These are phyloP conservation scores for Neodiprion lecontei DNA, from an alignment of 1,140 invertebrate genomes.

Conservation along the genomic window DNA sequence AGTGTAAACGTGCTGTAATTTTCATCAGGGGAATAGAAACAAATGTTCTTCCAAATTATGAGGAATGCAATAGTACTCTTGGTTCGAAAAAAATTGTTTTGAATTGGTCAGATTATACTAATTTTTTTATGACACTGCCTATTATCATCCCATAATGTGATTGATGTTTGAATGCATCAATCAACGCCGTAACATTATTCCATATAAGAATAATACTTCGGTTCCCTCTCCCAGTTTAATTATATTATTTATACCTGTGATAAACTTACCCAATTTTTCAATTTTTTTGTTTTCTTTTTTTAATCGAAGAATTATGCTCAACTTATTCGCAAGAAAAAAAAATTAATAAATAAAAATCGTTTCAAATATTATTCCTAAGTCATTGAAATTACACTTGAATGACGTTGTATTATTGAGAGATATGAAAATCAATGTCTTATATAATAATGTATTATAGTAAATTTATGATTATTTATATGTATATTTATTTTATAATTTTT, in stretches of 20 bases:
- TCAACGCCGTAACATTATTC: neutral
- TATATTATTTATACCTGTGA: slow-evolving; percentile 47
- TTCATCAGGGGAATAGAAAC: slow-evolving; percentile 26
- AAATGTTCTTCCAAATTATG: slow-evolving; percentile 46
- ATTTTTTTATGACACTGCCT: slow-evolving; percentile 44
- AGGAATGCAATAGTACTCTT: slow-evolving; percentile 35
- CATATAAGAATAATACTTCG: slow-evolving; percentile 29
- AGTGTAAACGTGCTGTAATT: slow-evolving; percentile 17
- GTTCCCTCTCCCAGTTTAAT: slow-evolving; percentile 27
- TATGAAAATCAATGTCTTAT: slow-evolving; percentile 54
- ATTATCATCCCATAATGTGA: slow-evolving; percentile 31
- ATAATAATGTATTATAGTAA: slow-evolving; percentile 60
- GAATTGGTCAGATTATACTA: slow-evolving; percentile 24
- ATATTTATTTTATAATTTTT: slow-evolving; percentile 59
- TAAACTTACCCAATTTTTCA: slow-evolving; percentile 35
- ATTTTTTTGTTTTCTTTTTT: slow-evolving; percentile 17
- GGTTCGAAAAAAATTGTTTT: slow-evolving; percentile 20
- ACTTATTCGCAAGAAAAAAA: slow-evolving; percentile 19
- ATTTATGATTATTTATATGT: slow-evolving; percentile 58
- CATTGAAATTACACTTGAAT: slow-evolving; percentile 24
- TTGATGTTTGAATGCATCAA: slow-evolving; percentile 28
- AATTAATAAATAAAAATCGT: slow-evolving; percentile 15
- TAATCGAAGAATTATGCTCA: slow-evolving; percentile 17
- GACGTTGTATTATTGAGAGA: slow-evolving; percentile 32
- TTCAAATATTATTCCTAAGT: slow-evolving; percentile 22